Conservation (phyloP, 2,113 vertebrate species). For the Nipponia nippon region DNA sequence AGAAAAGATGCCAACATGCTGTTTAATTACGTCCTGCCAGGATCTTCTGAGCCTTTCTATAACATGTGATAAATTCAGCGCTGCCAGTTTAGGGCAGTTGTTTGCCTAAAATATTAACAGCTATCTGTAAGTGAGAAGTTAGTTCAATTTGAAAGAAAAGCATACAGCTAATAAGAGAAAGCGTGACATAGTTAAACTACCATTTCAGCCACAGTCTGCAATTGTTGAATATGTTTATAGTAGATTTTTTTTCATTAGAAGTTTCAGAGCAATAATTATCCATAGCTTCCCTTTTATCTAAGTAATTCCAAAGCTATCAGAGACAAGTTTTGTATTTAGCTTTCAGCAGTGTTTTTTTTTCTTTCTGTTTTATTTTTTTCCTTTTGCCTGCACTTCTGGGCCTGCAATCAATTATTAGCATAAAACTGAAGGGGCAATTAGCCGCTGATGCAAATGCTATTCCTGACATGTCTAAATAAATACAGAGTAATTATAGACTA, state of each 20-base stretch:
- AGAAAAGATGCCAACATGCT: not conserved
- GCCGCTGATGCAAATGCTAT: not conserved
- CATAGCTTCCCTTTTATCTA: not conserved
- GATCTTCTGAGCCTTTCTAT: conserved; percentile 45
- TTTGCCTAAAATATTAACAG: conserved; percentile 53
- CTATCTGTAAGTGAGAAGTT: not conserved
- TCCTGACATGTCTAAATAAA: conserved; percentile 10
- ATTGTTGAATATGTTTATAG: not conserved
- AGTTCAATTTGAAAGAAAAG: conserved; percentile 14
- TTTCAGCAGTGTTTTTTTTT: not conserved
- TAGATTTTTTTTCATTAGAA: not conserved
- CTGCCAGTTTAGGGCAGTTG: conserved; percentile 15
- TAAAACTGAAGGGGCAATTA: conserved; percentile 12
- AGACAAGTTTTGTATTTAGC: not conserved
- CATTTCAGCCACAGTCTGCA: not conserved
- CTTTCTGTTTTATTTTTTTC: not conserved
- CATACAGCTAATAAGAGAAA: not conserved
- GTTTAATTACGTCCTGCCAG: conserved; percentile 32
- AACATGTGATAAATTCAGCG: conserved; percentile 49
- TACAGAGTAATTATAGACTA: not conserved
- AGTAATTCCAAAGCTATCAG: not conserved
- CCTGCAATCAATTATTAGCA: not conserved
- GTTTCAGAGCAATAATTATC: not conserved
- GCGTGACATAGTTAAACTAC: not conserved
- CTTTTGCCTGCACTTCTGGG: not conserved